Conservation (phyloP, 2,797 vertebrate species). For the Sus cebifrons region DNA sequence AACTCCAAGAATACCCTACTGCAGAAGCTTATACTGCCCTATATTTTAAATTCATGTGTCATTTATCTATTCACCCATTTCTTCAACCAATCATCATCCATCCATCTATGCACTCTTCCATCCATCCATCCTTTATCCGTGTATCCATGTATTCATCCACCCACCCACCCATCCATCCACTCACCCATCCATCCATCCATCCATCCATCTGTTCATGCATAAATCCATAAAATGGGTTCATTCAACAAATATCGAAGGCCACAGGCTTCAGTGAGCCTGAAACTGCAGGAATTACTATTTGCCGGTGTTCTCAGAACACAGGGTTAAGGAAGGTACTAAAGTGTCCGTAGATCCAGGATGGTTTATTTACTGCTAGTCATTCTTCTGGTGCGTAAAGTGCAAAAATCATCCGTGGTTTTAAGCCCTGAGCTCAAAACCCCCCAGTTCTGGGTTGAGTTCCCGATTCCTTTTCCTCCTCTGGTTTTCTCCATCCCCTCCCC, state of each 20-base stretch:
- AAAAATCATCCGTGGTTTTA: accelerated
- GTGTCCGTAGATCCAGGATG: too few species aligned
- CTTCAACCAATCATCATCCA: neutral
- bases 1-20: neutral
- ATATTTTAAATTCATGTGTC: neutral
- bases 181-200: neutral
- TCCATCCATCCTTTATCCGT: neutral
- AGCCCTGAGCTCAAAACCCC: neutral
- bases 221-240: neutral
- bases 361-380: accelerated
- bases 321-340: neutral
- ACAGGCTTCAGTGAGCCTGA: neutral
- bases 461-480: neutral
- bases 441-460: accelerated
- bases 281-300: neutral
- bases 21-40: neutral
- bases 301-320: neutral
- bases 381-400: neutral
- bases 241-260: neutral
- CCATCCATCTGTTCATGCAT: neutral
- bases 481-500: too few species aligned
- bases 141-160: neutral
- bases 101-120: too few species aligned
- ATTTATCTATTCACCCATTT: accelerated
- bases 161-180: neutral